These are phyloP conservation scores for Morpho helenor DNA, from an alignment of 2,888 invertebrate species.

Conservation along the genomic window DNA sequence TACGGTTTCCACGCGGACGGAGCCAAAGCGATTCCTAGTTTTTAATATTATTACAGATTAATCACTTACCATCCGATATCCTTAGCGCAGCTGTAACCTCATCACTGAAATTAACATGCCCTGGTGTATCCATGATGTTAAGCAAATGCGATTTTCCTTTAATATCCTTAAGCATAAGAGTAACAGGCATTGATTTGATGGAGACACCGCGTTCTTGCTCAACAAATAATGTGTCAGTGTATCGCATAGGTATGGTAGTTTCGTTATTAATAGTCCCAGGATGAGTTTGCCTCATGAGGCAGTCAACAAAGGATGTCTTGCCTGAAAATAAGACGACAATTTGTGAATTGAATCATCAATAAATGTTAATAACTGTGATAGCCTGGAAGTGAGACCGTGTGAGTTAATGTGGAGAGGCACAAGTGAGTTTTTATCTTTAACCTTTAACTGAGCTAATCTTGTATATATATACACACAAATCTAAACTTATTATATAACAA, in stretches of 20 bases:
- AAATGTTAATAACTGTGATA: no score
- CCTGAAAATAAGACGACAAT: conserved; percentile 42
- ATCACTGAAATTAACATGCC: conserved; percentile 99
- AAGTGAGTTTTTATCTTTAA: no score
- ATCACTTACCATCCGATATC: conserved; percentile 81
- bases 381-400: no score
- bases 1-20: no score
- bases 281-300: conserved; percentile 97
- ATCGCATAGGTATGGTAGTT: conserved; percentile 89
- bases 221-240: conserved; percentile 97
- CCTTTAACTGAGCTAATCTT: no score
- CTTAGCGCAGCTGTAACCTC: conserved; percentile 98
- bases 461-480: no score
- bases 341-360: no score
- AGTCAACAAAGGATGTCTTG: conserved; percentile 98
- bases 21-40: no score
- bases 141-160: conserved; percentile 97
- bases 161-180: conserved; percentile 94
- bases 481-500: no score
- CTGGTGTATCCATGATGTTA: conserved; percentile 98
- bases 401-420: no score
- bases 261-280: conserved; percentile 88
- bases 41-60: no score
- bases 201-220: conserved; percentile 98
- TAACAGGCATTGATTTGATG: conserved; percentile 97